Percentiles rank a stretch among this genome's conserved stretches.
Evolutionary conservation across 2,113 vertebrate species (phyloP).

Genomic region (Tachysurus vachellii): DNA sequence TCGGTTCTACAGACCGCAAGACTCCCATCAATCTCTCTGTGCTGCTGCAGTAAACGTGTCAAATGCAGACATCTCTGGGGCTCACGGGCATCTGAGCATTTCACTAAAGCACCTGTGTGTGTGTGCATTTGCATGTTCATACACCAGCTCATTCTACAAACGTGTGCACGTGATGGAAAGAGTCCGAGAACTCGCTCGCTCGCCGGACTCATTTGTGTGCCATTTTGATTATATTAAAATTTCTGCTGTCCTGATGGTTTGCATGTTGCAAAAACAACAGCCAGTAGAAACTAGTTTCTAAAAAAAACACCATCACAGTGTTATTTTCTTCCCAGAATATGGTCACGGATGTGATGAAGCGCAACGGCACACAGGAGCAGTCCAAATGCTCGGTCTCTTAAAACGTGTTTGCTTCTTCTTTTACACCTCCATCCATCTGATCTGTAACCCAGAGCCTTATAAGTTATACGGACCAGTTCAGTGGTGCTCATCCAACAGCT

Average conservation of each 20-base stretch:
- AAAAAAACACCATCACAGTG: not conserved
- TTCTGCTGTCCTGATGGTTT: conserved; percentile 52
- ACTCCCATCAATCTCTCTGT: not conserved
- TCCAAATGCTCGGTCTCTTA: not conserved
- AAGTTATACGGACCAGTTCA: not conserved
- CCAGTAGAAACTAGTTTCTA: conserved; percentile 35
- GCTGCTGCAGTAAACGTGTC: conserved; percentile 9
- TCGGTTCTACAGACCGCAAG: not conserved
- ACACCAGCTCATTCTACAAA: conserved; percentile 27
- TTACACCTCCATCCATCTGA: no score
- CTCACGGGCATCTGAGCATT: not conserved
- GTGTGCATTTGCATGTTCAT: not conserved
- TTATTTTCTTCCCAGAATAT: conserved; percentile 21
- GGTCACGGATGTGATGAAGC: conserved; percentile 31
- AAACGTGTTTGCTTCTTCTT: not conserved
- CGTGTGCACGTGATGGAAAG: conserved; percentile 49
- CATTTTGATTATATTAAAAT: conserved; percentile 71
- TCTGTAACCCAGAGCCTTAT: no score
- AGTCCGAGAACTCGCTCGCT: conserved; percentile 32
- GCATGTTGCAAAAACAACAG: conserved; percentile 52
- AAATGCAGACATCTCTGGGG: not conserved
- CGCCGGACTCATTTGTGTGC: conserved; percentile 62
- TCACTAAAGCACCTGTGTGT: not conserved
- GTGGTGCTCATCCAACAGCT: not conserved
- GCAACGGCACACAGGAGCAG: not conserved